These are phyloP conservation scores for Chloropsis hardwickii DNA, from an alignment of 2,113 vertebrate species.

Conservation along the genomic window DNA sequence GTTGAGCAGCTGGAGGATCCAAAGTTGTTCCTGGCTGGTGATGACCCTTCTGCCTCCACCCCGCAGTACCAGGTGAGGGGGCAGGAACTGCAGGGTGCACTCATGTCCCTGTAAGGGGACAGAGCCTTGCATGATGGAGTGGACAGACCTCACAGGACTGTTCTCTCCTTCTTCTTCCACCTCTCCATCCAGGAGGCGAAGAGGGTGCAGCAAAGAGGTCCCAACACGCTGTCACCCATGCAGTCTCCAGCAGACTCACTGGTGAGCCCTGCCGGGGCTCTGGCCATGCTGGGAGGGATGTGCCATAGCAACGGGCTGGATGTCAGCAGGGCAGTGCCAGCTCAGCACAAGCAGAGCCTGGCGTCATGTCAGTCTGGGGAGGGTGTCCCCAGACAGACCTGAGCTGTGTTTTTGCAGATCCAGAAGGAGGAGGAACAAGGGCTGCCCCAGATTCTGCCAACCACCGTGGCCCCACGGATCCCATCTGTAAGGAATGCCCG, in stretches of 20 bases:
- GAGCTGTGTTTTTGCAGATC: neutral
- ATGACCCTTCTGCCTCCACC: conserved; percentile 47
- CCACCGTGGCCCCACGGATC: neutral
- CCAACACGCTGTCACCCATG: fast-evolving
- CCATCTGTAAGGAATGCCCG: conserved; percentile 47
- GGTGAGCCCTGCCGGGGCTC: neutral
- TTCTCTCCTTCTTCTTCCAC: neutral
- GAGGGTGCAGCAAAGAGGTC: neutral
- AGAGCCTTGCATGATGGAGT: neutral
- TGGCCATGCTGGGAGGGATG: fast-evolving
- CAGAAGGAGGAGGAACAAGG: neutral
- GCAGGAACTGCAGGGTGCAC: fast-evolving
- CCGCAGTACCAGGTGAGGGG: conserved; percentile 41
- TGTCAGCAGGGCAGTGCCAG: neutral
- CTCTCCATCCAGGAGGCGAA: neutral
- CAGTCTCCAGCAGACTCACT: fast-evolving
- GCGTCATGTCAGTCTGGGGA: fast-evolving
- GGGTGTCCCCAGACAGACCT: neutral
- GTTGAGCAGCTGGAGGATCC: conserved; percentile 53
- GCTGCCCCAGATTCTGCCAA: neutral
- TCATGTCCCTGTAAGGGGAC: neutral
- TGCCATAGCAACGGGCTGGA: neutral
- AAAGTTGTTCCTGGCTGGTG: neutral
- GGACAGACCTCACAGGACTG: neutral
- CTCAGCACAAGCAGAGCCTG: fast-evolving